These are phyloP conservation scores for Rhamphomyia laevipes DNA, from an alignment of 2,888 invertebrate species.

Conservation along the genomic window DNA sequence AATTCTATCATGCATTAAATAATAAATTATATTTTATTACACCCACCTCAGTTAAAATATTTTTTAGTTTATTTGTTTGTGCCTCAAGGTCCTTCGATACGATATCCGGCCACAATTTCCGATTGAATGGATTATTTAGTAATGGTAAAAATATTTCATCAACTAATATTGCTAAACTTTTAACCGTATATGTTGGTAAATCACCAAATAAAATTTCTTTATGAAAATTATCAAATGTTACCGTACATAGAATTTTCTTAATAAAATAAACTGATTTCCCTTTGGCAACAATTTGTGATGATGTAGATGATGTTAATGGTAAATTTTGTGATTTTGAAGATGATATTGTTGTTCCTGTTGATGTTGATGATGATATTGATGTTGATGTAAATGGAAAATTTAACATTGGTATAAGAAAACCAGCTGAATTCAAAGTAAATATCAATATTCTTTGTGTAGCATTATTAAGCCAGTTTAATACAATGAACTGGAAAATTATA, in stretches of 20 bases:
- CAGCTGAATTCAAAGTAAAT: slow-evolving; percentile 35
- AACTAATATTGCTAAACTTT: slow-evolving; percentile 55
- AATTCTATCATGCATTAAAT: not conserved
- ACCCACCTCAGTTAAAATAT: slow-evolving; percentile 30
- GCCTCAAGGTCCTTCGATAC: slow-evolving; percentile 57
- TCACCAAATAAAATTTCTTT: slow-evolving; percentile 55
- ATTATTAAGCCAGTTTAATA: slow-evolving; percentile 36
- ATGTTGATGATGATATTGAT: slow-evolving; percentile 16
- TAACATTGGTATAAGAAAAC: slow-evolving; percentile 37
- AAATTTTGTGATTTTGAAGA: slow-evolving; percentile 5
- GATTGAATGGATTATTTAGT: slow-evolving; percentile 56
- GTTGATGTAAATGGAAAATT: slow-evolving; percentile 2
- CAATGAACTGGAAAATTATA: slow-evolving; percentile 29
- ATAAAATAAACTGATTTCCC: slow-evolving; percentile 45
- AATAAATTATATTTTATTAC: slow-evolving; percentile 18
- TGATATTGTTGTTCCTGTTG: slow-evolving; percentile 20
- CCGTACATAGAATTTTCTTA: slow-evolving; percentile 32
- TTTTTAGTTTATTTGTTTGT: slow-evolving; percentile 53
- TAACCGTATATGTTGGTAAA: slow-evolving; percentile 57
- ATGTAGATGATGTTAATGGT: slow-evolving; percentile 4
- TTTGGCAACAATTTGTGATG: slow-evolving; percentile 16
- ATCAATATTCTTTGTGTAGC: slow-evolving; percentile 33
- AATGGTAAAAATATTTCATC: slow-evolving; percentile 65
- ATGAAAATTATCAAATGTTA: slow-evolving; percentile 35
- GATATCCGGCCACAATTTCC: slow-evolving; percentile 58